Base-by-base conservation (phyloP, 2,113 vertebrate genomes). In the Puma concolor region DNA sequence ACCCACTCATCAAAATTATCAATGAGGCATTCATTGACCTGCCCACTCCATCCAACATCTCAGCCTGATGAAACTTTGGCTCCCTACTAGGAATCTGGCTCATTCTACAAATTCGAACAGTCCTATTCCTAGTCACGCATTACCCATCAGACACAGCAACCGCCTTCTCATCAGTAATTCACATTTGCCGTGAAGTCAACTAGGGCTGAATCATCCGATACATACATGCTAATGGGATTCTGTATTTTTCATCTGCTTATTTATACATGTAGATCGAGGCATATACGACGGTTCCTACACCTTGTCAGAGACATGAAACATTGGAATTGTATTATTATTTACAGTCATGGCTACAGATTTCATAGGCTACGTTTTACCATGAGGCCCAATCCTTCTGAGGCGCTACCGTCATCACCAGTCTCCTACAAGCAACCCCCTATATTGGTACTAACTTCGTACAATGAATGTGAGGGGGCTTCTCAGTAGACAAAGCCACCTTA, bases 371-470 rank as follows among this genome's bases (percentile, higher is more conserved):
- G 19, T 71, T 2, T 38, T 71, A 71, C 69, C n/a, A 23, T 71
- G n/a, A 71, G n/a, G 69, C 36, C 69, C 36, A 71, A 71, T 71
- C 69, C 8, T 71, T 71, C 8, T 71, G n/a, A 71, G n/a, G n/a
- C 11, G 9, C 69, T 36, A 38, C 69, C 4, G 19, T 71, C 17
- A 21, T 71, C 6, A 71, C 69, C 8, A 38, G 38, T 19, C 10
- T 38, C 21, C n/a, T 71, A 21, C 38, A 19, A 71, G n/a, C n/a
- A 10, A 38, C 11, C 19, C 31, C 31, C 19, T 71, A 38, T 5
- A 72, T 38, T 5, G 4, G n/a, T 21, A 38, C 69, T 2, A 71
- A 8, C 4, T 5, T 23, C 0, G 2, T 38, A 38, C 19, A 72
- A 21, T 72, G n/a, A 72, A 36, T 23, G 9, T 23, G 69, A 72